Evolutionary conservation across 2,888 invertebrate genomes (phyloP).

Genomic region (Drosophila histrio): DNA sequence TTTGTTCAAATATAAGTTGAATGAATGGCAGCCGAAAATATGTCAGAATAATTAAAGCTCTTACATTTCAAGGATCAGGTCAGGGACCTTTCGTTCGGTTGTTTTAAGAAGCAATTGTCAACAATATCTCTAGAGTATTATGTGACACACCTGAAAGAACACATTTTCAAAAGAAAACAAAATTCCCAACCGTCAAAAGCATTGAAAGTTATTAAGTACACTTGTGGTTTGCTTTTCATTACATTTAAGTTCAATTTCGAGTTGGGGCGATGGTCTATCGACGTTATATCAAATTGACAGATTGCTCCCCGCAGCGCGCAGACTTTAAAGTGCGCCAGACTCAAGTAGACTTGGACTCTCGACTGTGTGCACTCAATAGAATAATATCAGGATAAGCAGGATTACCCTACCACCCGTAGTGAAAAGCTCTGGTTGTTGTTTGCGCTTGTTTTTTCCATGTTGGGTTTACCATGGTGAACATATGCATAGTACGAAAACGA

Average conservation of each 20-base stretch:
- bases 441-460: slow-evolving; percentile 10
- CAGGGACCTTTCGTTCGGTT: no score
- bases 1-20: no score
- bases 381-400: slow-evolving; percentile 25
- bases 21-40: no score
- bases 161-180: neutral
- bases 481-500: slow-evolving; percentile 3
- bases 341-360: neutral
- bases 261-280: slow-evolving; percentile 5
- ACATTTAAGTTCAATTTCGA: slow-evolving; percentile 55
- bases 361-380: slow-evolving; percentile 18
- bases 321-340: slow-evolving; percentile 36
- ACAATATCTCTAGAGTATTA: neutral
- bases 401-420: slow-evolving; percentile 31
- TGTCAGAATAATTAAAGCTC: no score
- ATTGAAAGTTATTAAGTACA: slow-evolving; percentile 11
- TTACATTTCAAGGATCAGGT: no score
- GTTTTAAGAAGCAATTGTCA: neutral
- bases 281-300: slow-evolving; percentile 39
- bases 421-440: slow-evolving; percentile 35
- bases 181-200: neutral
- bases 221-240: slow-evolving; percentile 41
- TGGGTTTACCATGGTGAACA: slow-evolving; percentile 2
- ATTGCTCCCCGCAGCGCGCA: slow-evolving; percentile 4
- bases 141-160: neutral